Percentiles rank a stretch among this genome's conserved stretches.
These are phyloP conservation scores for Sebastes vulpes DNA, from an alignment of 2,797 vertebrate species.

Conservation along the genomic window DNA sequence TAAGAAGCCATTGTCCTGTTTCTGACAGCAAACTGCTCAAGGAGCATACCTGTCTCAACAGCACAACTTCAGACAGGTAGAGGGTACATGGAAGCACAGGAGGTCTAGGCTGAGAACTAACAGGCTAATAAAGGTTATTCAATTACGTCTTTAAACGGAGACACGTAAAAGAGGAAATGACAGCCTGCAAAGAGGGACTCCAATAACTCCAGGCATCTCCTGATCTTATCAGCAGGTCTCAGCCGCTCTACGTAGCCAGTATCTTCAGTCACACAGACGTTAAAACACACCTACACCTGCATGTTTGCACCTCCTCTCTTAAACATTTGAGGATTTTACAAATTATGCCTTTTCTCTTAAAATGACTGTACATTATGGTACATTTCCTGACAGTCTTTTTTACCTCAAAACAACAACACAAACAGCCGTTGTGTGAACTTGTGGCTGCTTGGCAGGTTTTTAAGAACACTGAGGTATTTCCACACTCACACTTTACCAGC, in stretches of 20 bases:
- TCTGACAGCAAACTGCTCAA: constrained; percentile 16
- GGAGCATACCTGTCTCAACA: constrained; percentile 32
- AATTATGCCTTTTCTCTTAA: neutral
- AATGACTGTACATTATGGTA: neutral
- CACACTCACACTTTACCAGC: constrained; percentile 38
- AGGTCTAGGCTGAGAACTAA: constrained; percentile 43
- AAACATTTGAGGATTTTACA: neutral
- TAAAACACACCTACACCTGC: neutral
- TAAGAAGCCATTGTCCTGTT: constrained; percentile 6
- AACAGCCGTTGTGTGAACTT: constrained; percentile 25
- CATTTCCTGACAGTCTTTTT: neutral
- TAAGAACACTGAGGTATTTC: constrained; percentile 47
- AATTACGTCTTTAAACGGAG: constrained; percentile 62
- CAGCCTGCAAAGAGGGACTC: constrained; percentile 48
- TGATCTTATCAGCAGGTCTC: constrained; percentile 62
- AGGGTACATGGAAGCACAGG: neutral
- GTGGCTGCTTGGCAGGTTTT: constrained; percentile 6
- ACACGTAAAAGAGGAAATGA: constrained; percentile 73
- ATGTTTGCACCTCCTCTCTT: neutral
- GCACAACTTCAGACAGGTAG: constrained; percentile 2
- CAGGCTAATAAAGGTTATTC: constrained; percentile 68
- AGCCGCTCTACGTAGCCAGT: neutral
- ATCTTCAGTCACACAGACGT: constrained; percentile 25
- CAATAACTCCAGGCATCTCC: constrained; percentile 62
- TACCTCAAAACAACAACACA: neutral